phyloP scores from a whole-genome alignment of 1,140 invertebrate species.

The Pissodes strobi region DNA sequence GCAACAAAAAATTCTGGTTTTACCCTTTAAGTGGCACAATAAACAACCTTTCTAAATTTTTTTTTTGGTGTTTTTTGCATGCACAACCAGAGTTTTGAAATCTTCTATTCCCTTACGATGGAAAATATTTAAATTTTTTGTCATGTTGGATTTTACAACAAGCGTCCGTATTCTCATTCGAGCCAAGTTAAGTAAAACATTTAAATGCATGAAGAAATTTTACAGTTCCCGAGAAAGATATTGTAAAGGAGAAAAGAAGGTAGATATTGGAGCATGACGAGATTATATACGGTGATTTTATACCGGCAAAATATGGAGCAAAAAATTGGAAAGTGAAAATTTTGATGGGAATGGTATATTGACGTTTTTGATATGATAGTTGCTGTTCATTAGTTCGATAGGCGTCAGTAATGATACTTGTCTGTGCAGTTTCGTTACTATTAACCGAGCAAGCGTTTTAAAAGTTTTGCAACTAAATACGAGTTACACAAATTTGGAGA shows the following conservation, averaged over 20 bases:
- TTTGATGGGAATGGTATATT: no score
- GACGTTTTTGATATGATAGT: no score
- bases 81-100: neutral
- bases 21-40: constrained; percentile 3
- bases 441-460: no score
- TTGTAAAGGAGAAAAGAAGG: constrained; percentile 17
- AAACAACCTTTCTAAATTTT: constrained; percentile 8
- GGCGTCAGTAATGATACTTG: no score
- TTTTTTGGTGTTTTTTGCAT: constrained; percentile 10
- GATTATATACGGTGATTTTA: constrained; percentile 30
- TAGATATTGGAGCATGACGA: neutral
- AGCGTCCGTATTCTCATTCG: neutral
- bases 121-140: constrained; percentile 48
- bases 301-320: constrained; percentile 6
- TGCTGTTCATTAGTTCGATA: no score
- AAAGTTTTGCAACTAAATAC: no score
- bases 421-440: no score
- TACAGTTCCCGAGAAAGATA: constrained; percentile 50
- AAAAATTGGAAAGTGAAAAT: no score
- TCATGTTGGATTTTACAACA: constrained; percentile 33
- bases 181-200: constrained; percentile 50
- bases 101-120: neutral
- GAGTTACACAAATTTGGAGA: no score
- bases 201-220: constrained; percentile 56
- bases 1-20: constrained; percentile 20